These are phyloP conservation scores for Mormyrops attenuatus DNA, from an alignment of 2,797 vertebrate species.

Conservation along the genomic window DNA sequence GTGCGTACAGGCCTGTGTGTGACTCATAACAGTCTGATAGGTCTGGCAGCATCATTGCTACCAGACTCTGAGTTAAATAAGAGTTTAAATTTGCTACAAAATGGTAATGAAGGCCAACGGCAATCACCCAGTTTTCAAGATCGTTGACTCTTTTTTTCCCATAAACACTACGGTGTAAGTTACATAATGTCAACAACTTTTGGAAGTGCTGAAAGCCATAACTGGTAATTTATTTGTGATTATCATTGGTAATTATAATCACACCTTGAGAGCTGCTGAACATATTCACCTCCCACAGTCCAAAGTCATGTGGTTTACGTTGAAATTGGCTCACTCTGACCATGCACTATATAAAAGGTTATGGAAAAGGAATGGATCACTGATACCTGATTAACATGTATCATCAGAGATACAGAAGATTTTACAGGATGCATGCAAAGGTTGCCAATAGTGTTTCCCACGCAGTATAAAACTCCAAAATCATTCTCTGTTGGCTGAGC, in stretches of 20 bases:
- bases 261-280: background rate
- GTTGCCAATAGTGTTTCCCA: background rate
- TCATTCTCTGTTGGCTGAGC: background rate
- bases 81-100: background rate
- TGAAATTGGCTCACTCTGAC: background rate
- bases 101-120: background rate
- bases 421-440: background rate
- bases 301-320: background rate
- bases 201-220: background rate
- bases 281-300: background rate
- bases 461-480: background rate
- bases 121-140: background rate
- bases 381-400: background rate
- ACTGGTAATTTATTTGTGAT: background rate
- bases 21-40: background rate
- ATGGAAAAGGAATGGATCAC: background rate
- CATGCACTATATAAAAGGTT: background rate
- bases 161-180: background rate
- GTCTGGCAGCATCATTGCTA: background rate
- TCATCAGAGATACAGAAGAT: background rate
- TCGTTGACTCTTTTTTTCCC: background rate
- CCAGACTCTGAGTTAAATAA: background rate
- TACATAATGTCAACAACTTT: background rate
- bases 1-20: background rate
- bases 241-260: background rate